phyloP scores from a whole-genome alignment of 2,797 vertebrate species.

The Salmo trutta region DNA sequence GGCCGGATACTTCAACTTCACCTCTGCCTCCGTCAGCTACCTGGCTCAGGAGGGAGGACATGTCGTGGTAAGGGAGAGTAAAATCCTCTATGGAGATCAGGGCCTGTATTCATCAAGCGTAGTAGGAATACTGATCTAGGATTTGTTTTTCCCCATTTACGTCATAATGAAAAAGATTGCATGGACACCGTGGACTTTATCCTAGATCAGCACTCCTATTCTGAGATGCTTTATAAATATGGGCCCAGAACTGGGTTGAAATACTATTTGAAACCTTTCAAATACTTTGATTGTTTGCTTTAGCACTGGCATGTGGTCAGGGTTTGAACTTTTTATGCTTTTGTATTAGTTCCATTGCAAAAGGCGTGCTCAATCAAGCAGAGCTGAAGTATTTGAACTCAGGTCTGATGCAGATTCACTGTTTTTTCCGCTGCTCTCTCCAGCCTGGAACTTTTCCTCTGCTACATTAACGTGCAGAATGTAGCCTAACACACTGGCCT shows the following conservation, averaged over 20 bases:
- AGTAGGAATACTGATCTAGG: not conserved
- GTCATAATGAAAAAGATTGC: too few species aligned
- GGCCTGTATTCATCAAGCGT: not conserved
- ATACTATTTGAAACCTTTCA: not conserved
- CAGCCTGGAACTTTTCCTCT: not conserved
- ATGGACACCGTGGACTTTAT: too few species aligned
- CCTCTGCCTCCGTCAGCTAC: slow-evolving; percentile 90
- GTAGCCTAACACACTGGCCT: not conserved
- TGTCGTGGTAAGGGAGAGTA: slow-evolving; percentile 83
- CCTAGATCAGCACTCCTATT: too few species aligned
- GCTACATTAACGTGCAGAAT: not conserved
- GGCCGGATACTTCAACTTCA: slow-evolving; percentile 97
- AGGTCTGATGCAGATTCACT: not conserved
- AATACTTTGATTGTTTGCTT: too few species aligned
- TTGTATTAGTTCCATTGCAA: not conserved
- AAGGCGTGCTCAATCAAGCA: not conserved
- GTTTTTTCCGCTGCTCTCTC: not conserved
- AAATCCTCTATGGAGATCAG: not conserved
- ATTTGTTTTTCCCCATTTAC: too few species aligned
- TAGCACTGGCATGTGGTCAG: too few species aligned
- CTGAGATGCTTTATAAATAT: not conserved
- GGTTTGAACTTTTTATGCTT: not conserved
- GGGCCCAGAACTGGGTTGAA: not conserved
- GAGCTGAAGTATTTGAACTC: not conserved
- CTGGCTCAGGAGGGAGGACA: slow-evolving; percentile 91